These are phyloP conservation scores for Dicrurus megarhynchus DNA, from an alignment of 2,113 vertebrate species.

Conservation along the genomic window DNA sequence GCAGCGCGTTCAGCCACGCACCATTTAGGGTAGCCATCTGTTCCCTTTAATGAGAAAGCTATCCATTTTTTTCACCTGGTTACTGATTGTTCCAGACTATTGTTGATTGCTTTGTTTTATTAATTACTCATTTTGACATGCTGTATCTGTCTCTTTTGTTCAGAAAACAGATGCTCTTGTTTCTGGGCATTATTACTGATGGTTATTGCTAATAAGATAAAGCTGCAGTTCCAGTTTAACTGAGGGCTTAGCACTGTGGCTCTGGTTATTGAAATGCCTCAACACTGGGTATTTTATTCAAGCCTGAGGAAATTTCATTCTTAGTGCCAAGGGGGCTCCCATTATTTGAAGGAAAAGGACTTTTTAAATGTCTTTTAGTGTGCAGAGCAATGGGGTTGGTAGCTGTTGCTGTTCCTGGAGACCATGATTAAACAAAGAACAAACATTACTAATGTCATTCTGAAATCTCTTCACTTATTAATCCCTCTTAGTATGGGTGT, in stretches of 20 bases:
- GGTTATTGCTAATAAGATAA: constrained; percentile 58
- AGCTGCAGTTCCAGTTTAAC: background rate
- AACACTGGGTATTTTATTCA: background rate
- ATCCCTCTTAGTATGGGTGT: background rate
- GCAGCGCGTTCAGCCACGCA: background rate
- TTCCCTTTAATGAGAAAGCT: constrained; percentile 45
- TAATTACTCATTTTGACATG: constrained; percentile 69
- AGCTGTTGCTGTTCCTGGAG: background rate
- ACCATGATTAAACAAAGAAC: background rate
- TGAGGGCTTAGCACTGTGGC: background rate
- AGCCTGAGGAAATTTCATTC: constrained; percentile 12
- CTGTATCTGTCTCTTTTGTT: constrained; percentile 60
- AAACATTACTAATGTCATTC: background rate
- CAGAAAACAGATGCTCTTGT: constrained; percentile 60
- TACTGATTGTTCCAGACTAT: constrained; percentile 61
- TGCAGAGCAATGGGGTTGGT: fast-evolving
- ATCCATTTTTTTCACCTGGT: constrained; percentile 64
- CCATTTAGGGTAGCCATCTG: constrained; percentile 38
- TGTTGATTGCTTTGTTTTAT: constrained; percentile 66
- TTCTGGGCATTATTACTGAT: constrained; percentile 46
- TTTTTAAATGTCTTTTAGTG: background rate
- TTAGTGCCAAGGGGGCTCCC: background rate
- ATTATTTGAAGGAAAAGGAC: background rate
- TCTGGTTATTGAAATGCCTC: constrained; percentile 4
- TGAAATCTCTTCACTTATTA: background rate